phyloP scores from a whole-genome alignment of 2,888 invertebrate genomes.

The Tinea trinotella region DNA sequence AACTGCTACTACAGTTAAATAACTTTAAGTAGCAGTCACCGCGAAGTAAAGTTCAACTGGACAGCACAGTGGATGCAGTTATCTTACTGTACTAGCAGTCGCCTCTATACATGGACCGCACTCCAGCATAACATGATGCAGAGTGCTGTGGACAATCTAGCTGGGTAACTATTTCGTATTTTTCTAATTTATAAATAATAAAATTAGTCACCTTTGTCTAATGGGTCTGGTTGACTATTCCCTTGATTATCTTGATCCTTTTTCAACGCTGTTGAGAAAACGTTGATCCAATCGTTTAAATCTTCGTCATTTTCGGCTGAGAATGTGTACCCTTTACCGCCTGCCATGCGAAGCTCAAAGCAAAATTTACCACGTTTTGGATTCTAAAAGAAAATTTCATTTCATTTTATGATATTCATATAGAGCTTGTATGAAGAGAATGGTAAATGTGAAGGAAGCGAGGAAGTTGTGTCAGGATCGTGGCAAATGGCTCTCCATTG shows the following conservation, averaged over 20 bases:
- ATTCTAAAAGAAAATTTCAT: constrained; percentile 66
- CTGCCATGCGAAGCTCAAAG: constrained; percentile 91
- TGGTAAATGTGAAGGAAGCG: neutral
- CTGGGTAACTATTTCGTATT: too few species aligned
- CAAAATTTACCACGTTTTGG: constrained; percentile 87
- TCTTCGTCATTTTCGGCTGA: constrained; percentile 91
- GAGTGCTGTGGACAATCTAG: too few species aligned
- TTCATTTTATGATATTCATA: neutral
- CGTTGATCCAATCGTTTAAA: constrained; percentile 85
- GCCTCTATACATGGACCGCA: too few species aligned
- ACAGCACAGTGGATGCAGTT: too few species aligned
- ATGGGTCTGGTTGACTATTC: constrained; percentile 79
- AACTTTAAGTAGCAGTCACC: too few species aligned
- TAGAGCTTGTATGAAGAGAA: neutral
- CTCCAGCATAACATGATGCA: too few species aligned
- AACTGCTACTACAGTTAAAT: too few species aligned
- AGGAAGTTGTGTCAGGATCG: too few species aligned
- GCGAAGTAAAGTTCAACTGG: too few species aligned
- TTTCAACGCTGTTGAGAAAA: constrained; percentile 86
- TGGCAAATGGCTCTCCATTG: too few species aligned
- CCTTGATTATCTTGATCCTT: constrained; percentile 64
- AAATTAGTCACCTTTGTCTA: constrained; percentile 78
- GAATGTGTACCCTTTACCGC: constrained; percentile 88
- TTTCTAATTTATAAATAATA: too few species aligned
- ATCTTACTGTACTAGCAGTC: too few species aligned